Percentiles rank a stretch among this genome's conserved stretches.
phyloP scores from a whole-genome alignment of 92 coral and sea anemone species.

The Anthopleura xanthogrammica region DNA sequence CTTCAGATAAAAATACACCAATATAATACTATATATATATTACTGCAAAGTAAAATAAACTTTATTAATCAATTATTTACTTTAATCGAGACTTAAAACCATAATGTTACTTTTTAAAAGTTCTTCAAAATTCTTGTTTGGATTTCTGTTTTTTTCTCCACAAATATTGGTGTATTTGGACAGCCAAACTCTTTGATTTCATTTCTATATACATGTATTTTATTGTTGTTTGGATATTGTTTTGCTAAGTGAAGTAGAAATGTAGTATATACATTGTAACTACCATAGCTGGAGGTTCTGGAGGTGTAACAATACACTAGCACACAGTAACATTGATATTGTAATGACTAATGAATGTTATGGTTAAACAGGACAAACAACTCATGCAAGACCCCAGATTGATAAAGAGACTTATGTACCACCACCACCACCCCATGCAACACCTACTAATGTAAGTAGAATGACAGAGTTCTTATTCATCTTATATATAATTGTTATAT shows the following conservation, averaged over 20 bases:
- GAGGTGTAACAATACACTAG: background rate
- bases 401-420: conserved; percentile 79
- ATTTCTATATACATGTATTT: background rate
- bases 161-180: background rate
- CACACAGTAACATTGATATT: background rate
- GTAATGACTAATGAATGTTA: background rate
- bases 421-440: conserved; percentile 68
- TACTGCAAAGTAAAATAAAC: background rate
- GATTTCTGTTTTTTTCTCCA: background rate
- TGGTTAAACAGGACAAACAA: conserved; percentile 57
- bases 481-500: too few relatives aligned
- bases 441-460: background rate
- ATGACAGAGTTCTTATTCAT: too few relatives aligned
- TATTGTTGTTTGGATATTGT: background rate
- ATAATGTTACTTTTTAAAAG: background rate
- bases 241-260: background rate
- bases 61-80: background rate
- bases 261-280: background rate
- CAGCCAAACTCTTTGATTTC: background rate
- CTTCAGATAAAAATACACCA: conserved; percentile 24
- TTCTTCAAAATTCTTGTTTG: background rate
- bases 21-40: background rate
- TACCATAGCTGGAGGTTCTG: background rate
- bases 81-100: background rate
- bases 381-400: conserved; percentile 54